Percentiles rank a stretch among this genome's conserved stretches.
These are phyloP conservation scores for Poicephalus meyeri DNA, from an alignment of 2,113 vertebrate genomes.

Conservation along the genomic window DNA sequence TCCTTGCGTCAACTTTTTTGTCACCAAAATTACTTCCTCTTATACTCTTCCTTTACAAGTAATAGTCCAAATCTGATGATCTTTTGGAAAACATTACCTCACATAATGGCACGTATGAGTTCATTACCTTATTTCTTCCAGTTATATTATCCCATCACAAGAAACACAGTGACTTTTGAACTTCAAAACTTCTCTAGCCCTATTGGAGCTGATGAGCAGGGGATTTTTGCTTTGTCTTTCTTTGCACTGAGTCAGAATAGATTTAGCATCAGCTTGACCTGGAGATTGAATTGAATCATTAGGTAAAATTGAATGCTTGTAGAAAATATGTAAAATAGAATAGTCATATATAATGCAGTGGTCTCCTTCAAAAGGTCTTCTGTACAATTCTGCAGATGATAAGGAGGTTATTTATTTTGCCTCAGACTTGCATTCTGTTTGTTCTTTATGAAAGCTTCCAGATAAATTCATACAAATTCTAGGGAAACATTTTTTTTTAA, in stretches of 20 bases:
- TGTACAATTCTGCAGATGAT: neutral
- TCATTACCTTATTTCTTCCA: neutral
- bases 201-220: neutral
- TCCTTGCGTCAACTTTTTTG: neutral
- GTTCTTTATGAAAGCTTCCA: neutral
- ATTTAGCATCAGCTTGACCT: constrained; percentile 16
- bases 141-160: neutral
- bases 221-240: neutral
- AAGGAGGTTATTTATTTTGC: neutral
- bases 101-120: neutral
- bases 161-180: neutral
- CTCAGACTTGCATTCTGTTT: neutral
- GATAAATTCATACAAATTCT: neutral
- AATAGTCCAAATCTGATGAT: neutral
- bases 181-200: neutral
- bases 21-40: neutral
- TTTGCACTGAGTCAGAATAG: neutral
- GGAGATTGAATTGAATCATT: neutral
- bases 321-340: neutral
- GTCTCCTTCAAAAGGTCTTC: neutral
- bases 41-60: neutral
- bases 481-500: neutral
- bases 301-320: constrained; percentile 6
- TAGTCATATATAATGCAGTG: neutral
- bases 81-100: neutral